Base-by-base conservation (phyloP, 2,113 vertebrate genomes). In the Anseranas semipalmata region DNA sequence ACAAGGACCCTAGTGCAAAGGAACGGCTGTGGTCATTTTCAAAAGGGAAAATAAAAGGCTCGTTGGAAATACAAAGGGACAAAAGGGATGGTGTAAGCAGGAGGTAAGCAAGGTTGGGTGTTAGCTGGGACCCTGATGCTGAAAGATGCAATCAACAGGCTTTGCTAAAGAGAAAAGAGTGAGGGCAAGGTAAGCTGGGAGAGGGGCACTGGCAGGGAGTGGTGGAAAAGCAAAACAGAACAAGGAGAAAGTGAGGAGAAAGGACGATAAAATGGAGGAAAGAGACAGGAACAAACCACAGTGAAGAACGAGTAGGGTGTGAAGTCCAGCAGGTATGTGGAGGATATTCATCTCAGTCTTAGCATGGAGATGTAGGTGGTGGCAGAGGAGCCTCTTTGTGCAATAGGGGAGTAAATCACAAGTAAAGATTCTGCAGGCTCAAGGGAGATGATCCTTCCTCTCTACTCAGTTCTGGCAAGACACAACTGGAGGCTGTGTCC, bases 1-100 rank as follows among this genome's bases (percentile, higher is more conserved):
- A 27, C 8, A 0, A 3, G 33, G 27, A 21, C 3, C 17, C 6
- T 3, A 6, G 10, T 4, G 43, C 19, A 53, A 41, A 80, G 62
- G 16, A 75, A 14, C 9, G 18, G 45, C 15, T 62, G 66, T 59
- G 46, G 50, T 5, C 12, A 1, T 30, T 66, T 84, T 21, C 33
- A 72, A 58, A 21, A 24, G 27, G 9, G 20, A 10, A 35, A 48
- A 37, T 10, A 39, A 65, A 19, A 13, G 8, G 21, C 20, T 33
- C 28, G 15, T 19, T 71, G 68, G 9, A 73, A 78, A 66, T 37
- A n/a, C 41, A 81, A 45, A 58, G 15, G 7, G 8, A 37, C 25
- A 15, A 17, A 76, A 35, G 30, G 37, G 46, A 15, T 41, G 53
- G 5, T 37, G n/a, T 15, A 22, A 45, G 16, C 30, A 60, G 71